Base-by-base conservation (phyloP, 2,797 vertebrate species). In the Threskiornis aethiopicus region DNA sequence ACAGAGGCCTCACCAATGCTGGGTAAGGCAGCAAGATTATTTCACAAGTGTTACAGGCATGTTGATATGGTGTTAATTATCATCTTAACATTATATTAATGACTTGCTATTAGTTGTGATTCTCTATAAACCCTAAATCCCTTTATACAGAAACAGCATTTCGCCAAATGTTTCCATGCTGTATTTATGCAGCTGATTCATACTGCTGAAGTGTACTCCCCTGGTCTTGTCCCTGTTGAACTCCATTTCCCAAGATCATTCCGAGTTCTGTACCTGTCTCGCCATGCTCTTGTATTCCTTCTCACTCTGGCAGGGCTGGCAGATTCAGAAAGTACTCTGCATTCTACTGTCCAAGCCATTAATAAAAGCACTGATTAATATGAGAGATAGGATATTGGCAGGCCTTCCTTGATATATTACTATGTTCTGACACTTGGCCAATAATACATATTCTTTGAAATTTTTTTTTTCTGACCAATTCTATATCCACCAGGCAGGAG, bases 371-470 rank as follows among this genome's bases (percentile, higher is more conserved):
- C 21, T 51, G 41, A 84, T 62, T 57, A 58, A 66, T 26, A 64
- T 21, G 12, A 87, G 13, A 70, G 10, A 24, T 0, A 47, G 16
- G 46, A n/a, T 59, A 58, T 9, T n/a, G 31, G n/a, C 3, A 3
- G 58, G 10, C 19, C n/a, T 10, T 81, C 18, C 47, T 51, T 54
- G 31, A 75, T 41, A 19, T 12, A n/a, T 42, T 26, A 10, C 13
- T 22, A 6, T 17, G 4, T 71, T 89, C 39, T 87, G 61, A 75
- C 6, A 61, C 51, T 46, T 58, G 19, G 18, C 9, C n/a, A 67
- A 39, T 57, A 70, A 49, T 5, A 31, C 2, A 12, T 8, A 54
- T 16, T 44, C 9, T 22, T 52, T 19, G 16, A 18, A 16, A 2
- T 41, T 0, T 17, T 21, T 18, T 18, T 84, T 86, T 84, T 19